phyloP scores from a whole-genome alignment of 2,113 vertebrate genomes.

The Dinomys branickii region DNA sequence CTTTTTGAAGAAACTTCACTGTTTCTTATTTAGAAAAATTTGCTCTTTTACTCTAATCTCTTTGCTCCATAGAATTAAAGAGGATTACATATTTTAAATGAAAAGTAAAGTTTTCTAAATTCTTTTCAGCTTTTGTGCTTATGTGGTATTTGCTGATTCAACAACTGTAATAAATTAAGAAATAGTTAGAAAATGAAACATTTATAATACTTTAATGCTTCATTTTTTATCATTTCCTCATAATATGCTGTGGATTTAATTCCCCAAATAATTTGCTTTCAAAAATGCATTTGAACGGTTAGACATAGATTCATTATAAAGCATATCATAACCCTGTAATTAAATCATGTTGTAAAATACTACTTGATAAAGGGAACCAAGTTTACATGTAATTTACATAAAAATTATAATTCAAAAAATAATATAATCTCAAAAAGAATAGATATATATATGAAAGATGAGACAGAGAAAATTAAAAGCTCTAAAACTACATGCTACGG shows the following conservation, averaged over 20 bases:
- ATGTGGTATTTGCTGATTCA: slow-evolving; percentile 28
- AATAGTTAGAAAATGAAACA: not conserved
- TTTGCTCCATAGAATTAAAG: slow-evolving; percentile 40
- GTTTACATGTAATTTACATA: not conserved
- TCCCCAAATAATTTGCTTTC: not conserved
- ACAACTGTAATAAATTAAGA: slow-evolving; percentile 45
- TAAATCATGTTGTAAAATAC: slow-evolving; percentile 19
- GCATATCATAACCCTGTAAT: not conserved
- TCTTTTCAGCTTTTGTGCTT: not conserved
- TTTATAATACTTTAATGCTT: slow-evolving; percentile 14
- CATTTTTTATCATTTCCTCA: not conserved
- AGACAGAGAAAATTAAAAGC: not conserved
- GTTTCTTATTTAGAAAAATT: slow-evolving; percentile 28
- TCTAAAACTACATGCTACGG: not conserved
- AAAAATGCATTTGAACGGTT: slow-evolving; percentile 18
- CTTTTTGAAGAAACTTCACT: slow-evolving; percentile 14
- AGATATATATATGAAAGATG: not conserved
- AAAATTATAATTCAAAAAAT: not conserved
- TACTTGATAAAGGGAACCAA: not conserved
- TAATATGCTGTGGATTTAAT: not conserved
- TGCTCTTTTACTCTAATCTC: slow-evolving; percentile 19
- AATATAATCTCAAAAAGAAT: not conserved
- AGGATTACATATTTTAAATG: slow-evolving; percentile 52
- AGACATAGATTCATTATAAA: not conserved
- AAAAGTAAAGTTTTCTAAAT: slow-evolving; percentile 53